Percentiles rank a stretch among this genome's conserved stretches.
These are phyloP conservation scores for Distichodus sexfasciatus DNA, from an alignment of 2,797 vertebrate species.

Conservation along the genomic window DNA sequence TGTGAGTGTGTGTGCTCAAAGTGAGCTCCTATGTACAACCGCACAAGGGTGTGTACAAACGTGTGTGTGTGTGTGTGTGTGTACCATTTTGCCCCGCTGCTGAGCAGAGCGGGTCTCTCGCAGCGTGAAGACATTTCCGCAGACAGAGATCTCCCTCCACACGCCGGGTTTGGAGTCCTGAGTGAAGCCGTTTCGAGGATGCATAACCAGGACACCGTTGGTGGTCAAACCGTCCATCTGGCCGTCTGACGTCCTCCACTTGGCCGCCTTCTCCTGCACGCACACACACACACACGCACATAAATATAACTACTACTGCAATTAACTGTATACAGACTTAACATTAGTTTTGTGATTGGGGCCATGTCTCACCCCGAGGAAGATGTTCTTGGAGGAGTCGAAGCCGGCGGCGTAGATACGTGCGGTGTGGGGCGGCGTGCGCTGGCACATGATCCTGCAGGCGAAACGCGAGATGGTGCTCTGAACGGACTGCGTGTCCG, in stretches of 20 bases:
- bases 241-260: constrained; percentile 93
- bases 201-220: constrained; percentile 97
- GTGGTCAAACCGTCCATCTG: constrained; percentile 98
- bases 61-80: background rate
- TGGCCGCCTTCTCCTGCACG: constrained; percentile 92
- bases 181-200: constrained; percentile 92
- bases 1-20: constrained; percentile 4
- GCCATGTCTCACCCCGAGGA: constrained; percentile 92
- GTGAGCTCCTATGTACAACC: too few species aligned
- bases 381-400: constrained; percentile 98
- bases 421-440: constrained; percentile 91
- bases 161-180: constrained; percentile 97
- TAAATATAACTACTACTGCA: background rate
- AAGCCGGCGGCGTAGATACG: constrained; percentile 96
- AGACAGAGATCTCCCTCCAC: constrained; percentile 98
- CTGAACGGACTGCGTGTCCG: constrained; percentile 93
- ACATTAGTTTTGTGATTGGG: too few species aligned
- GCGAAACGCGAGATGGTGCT: constrained; percentile 98
- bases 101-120: constrained; percentile 96
- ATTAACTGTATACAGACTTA: background rate
- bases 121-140: constrained; percentile 94
- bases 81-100: constrained; percentile 95
- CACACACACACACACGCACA: background rate
- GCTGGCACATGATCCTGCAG: constrained; percentile 96
- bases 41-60: too few species aligned